Percentiles rank a stretch among this genome's conserved stretches.
phyloP scores from a whole-genome alignment of 1,140 invertebrate species.

The Drosophila arizonae region DNA sequence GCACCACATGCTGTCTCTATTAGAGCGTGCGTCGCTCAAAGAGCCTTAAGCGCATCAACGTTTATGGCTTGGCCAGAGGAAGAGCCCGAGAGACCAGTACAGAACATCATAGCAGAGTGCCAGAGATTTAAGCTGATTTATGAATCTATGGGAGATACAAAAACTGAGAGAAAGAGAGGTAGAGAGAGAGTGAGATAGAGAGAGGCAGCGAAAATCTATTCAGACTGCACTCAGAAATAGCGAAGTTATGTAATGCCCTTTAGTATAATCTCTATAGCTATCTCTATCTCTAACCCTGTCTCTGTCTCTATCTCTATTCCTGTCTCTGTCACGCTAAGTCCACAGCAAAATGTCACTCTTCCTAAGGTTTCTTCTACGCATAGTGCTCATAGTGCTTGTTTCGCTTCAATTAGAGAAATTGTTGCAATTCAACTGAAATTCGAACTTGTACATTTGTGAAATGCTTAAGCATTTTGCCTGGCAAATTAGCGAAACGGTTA shows the following conservation, averaged over 20 bases:
- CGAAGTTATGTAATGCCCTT: slow-evolving; percentile 17
- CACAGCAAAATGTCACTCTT: too few species aligned
- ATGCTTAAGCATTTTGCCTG: background rate
- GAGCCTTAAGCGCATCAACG: slow-evolving; percentile 39
- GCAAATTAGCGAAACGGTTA: too few species aligned
- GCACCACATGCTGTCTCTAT: background rate
- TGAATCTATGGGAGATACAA: background rate
- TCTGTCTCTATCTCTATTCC: too few species aligned
- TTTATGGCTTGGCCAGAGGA: slow-evolving; percentile 26
- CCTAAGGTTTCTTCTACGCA: too few species aligned
- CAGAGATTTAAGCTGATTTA: slow-evolving; percentile 10
- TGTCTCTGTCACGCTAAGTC: too few species aligned
- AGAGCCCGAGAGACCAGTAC: too few species aligned
- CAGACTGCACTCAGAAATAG: background rate
- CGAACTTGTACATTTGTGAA: background rate
- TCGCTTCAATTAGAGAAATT: too few species aligned
- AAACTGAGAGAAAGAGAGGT: background rate
- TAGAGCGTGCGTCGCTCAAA: background rate
- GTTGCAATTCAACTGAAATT: too few species aligned
- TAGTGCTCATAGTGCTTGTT: too few species aligned
- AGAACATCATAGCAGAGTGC: slow-evolving; percentile 1
- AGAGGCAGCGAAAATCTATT: too few species aligned
- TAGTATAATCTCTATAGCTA: background rate
- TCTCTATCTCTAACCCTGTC: too few species aligned
- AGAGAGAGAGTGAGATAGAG: background rate